Conservation (phyloP, 2,113 vertebrate species). For the Vulpes ferrilata region DNA sequence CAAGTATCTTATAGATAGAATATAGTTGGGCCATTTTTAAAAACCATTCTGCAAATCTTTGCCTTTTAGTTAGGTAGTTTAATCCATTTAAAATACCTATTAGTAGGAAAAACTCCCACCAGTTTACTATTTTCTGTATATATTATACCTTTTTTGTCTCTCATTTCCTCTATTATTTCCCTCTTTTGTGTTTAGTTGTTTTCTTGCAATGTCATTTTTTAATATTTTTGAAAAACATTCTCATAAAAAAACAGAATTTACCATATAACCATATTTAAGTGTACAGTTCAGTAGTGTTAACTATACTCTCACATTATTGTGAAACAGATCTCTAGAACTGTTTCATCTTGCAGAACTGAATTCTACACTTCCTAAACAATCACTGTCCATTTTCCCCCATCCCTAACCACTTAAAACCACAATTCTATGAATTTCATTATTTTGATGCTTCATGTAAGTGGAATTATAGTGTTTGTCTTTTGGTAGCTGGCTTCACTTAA, state of each 20-base stretch:
- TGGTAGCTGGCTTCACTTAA: not conserved
- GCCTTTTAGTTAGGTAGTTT: not conserved
- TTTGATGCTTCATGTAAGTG: not conserved
- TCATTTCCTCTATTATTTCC: not conserved
- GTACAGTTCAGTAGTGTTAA: not conserved
- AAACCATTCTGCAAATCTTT: not conserved
- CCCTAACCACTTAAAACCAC: not conserved
- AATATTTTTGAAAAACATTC: not conserved
- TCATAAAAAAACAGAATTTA: not conserved
- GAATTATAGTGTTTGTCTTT: not conserved
- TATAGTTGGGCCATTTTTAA: not conserved
- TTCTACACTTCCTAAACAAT: not conserved
- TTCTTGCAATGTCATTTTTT: not conserved
- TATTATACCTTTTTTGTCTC: not conserved
- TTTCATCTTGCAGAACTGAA: slow-evolving; percentile 8
- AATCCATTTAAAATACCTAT: not conserved
- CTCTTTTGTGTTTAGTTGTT: not conserved
- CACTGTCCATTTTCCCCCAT: not conserved
- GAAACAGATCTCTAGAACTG: not conserved
- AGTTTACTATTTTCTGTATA: not conserved
- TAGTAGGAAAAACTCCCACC: not conserved
- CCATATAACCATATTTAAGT: not conserved
- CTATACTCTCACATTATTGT: not conserved
- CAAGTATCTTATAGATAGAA: not conserved
- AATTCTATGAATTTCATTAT: not conserved